These are phyloP conservation scores for Ephydatia muelleri DNA, from an alignment of 37 sponge, comb jelly and placozoan genomes.

Conservation along the genomic window DNA sequence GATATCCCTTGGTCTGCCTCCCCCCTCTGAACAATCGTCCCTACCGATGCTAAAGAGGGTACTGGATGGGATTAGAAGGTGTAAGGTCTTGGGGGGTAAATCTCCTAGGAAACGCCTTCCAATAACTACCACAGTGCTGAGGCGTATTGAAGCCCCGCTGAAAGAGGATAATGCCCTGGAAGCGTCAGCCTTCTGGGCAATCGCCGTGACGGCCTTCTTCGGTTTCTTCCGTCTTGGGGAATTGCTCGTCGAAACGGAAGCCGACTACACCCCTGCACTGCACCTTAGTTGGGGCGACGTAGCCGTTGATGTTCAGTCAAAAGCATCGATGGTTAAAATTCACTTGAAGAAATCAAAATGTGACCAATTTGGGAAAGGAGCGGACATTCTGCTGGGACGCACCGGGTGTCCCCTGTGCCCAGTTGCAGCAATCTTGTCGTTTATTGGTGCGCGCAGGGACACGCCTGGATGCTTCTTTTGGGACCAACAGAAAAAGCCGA, in stretches of 20 bases:
- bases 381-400: not conserved
- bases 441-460: not conserved
- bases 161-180: not conserved
- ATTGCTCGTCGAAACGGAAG: no score
- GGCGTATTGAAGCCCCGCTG: no score
- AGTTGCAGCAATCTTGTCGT: not conserved
- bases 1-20: constrained; percentile 11
- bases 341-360: constrained; percentile 8
- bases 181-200: constrained; percentile 1
- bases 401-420: not conserved
- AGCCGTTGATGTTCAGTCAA: not conserved
- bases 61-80: not conserved
- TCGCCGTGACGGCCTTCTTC: constrained; percentile 17
- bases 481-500: not conserved
- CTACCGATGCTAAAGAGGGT: constrained; percentile 4
- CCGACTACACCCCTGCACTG: no score
- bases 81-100: not conserved
- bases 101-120: constrained; percentile 2
- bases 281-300: not conserved
- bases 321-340: not conserved
- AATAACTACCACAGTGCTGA: constrained; percentile 15
- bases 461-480: not conserved
- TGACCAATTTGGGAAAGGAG: constrained; percentile 14
- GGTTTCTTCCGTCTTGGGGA: constrained; percentile 36
- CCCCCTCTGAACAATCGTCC: constrained; percentile 7